Base-by-base conservation (phyloP, 2,113 vertebrate species). In the Ophthalmolycus amberensis region DNA sequence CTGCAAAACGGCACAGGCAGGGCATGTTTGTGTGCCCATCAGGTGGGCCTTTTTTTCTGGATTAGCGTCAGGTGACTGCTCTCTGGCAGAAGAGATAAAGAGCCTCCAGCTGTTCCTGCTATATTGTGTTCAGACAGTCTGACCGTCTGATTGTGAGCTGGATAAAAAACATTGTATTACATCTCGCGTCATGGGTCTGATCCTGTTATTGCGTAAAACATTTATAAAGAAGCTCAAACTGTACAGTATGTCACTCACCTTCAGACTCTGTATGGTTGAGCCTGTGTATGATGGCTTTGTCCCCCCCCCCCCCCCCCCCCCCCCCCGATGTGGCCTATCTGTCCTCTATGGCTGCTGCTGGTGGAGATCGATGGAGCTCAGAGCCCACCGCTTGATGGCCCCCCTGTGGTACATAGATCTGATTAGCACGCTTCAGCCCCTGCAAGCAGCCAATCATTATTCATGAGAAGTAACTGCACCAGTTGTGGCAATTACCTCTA, bases 351-450 rank as follows among this genome's bases (percentile, higher is more conserved):
- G 81, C 48, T 80, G 58, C 70, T 60, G 58, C 70, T 60, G 76
- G 48, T 76, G 75, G 85, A 77, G 70, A 90, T 91, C 67, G 62
- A 91, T 92, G 82, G 40, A 81, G 76, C 78, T 86, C 71, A 78
- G 76, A 81, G 82, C 67, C 87, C 83, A 63, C 79, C 22, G 25
- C 68, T 76, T 88, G 71, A 92, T 72, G 63, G 82, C 38, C 76
- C 90, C 82, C 81, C 85, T 66, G 82, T 79, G 84, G 71, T 86
- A 62, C 78, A 82, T 52, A 63, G 84, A 88, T 67, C 83, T 82
- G 86, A 91, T 94, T 83, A 91, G 16, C 83, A 71, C 15, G 11
- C 74, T 85, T 52, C 74, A 88, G 18, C 73, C 80, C 77, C 62
- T 79, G 79, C 77, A 79, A 84, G 52, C 66, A 80, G 83, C n/a